phyloP scores from a whole-genome alignment of 2,888 invertebrate species.

The Drosophila gaucha region DNA sequence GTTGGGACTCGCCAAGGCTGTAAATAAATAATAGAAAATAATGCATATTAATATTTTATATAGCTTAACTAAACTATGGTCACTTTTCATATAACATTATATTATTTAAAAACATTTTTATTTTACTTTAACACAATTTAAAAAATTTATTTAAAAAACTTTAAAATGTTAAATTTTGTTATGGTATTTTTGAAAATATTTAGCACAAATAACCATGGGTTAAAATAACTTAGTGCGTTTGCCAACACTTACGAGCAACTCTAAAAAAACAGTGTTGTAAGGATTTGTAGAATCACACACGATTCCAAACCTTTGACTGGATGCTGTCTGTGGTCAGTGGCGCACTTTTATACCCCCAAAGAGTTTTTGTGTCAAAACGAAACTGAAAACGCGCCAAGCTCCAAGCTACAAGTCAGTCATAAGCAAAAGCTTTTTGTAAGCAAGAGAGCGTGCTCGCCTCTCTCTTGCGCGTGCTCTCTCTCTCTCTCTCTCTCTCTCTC shows the following conservation, averaged over 20 bases:
- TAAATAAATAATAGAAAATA: conserved; percentile 51
- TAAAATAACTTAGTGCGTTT: conserved; percentile 85
- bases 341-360: conserved; percentile 85
- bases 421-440: conserved; percentile 31
- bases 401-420: conserved; percentile 45
- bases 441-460: conserved; percentile 3
- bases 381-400: conserved; percentile 67
- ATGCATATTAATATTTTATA: conserved; percentile 18
- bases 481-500: conserved; percentile 4
- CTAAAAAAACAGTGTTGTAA: conserved; percentile 60
- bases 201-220: conserved; percentile 32
- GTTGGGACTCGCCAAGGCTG: conserved; percentile 67
- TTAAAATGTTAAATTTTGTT: conserved; percentile 1
- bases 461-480: conserved; percentile 15
- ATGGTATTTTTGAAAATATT: neutral
- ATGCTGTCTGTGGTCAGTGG: conserved; percentile 85
- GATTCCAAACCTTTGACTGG: conserved; percentile 85
- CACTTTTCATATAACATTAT: conserved; percentile 13
- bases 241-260: conserved; percentile 72
- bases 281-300: conserved; percentile 84
- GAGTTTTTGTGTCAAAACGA: conserved; percentile 80
- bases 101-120: neutral
- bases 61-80: neutral
- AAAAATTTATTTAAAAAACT: too few species aligned
- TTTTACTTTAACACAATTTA: conserved; percentile 9